Evolutionary conservation across 2,113 vertebrate genomes (phyloP).

Genomic region (Cyanoramphus novaezelandiae): DNA sequence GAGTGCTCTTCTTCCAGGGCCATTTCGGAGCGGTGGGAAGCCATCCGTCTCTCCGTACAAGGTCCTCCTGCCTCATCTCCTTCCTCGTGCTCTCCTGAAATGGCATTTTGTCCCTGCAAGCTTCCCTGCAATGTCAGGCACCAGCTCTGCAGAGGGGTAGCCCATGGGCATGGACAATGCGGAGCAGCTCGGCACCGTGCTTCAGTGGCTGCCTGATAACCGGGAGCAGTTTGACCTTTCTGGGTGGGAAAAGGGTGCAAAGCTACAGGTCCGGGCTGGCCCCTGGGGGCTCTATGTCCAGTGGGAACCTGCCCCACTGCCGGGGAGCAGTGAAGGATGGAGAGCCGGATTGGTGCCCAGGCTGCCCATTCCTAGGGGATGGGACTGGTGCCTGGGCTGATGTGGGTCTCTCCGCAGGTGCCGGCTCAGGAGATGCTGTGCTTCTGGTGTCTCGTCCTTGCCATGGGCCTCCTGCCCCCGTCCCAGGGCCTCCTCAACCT

Average conservation of each 20-base stretch:
- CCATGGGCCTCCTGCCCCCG: background rate
- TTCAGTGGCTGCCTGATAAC: background rate
- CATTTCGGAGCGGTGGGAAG: background rate
- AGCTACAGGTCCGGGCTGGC: background rate
- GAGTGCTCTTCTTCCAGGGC: background rate
- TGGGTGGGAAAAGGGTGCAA: background rate
- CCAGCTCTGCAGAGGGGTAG: background rate
- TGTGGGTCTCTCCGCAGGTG: background rate
- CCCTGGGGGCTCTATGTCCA: background rate
- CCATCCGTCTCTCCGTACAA: background rate
- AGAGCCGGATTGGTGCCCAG: background rate
- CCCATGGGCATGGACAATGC: accelerated
- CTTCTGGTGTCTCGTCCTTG: background rate
- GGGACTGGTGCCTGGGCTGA: background rate
- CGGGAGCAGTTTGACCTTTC: background rate
- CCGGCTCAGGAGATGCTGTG: background rate
- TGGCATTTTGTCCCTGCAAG: background rate
- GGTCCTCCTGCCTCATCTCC: background rate
- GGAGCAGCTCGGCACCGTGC: background rate
- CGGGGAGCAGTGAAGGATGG: background rate
- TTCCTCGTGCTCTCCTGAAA: background rate
- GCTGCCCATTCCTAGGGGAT: accelerated
- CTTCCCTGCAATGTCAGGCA: background rate
- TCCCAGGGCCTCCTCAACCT: background rate
- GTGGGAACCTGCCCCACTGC: background rate